phyloP scores from a whole-genome alignment of 2,797 vertebrate genomes.

The Poeciliopsis paucimaculata region DNA sequence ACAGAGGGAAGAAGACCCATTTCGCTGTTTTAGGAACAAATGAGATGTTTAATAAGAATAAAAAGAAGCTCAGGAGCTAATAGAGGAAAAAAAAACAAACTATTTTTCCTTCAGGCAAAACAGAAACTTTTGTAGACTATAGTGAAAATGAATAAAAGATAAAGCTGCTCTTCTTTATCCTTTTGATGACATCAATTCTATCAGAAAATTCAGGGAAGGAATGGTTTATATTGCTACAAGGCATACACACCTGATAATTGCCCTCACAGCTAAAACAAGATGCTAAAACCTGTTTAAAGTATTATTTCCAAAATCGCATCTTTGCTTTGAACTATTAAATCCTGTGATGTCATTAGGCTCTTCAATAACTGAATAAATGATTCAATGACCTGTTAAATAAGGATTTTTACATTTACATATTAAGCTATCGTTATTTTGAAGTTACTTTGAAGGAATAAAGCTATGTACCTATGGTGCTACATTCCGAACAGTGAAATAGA shows the following conservation, averaged over 20 bases:
- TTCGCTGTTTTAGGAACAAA: not conserved
- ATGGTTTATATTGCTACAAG: not conserved
- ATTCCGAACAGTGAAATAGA: not conserved
- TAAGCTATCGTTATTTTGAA: too few relatives aligned
- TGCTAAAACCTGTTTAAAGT: not conserved
- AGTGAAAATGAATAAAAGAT: too few relatives aligned
- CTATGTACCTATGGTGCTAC: not conserved
- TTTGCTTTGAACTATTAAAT: not conserved
- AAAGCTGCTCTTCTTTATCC: not conserved
- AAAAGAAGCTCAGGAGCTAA: not conserved
- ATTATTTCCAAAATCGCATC: not conserved
- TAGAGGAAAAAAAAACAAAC: not conserved
- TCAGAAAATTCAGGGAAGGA: not conserved
- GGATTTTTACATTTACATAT: too few relatives aligned
- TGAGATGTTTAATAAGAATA: not conserved
- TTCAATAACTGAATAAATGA: not conserved
- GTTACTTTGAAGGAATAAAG: not conserved
- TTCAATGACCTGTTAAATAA: not conserved
- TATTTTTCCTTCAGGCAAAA: not conserved
- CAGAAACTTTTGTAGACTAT: not conserved
- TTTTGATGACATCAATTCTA: not conserved
- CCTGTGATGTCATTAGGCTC: not conserved
- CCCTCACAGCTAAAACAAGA: too few relatives aligned
- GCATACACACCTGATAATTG: too few relatives aligned
- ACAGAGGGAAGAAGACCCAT: not conserved